A percentile compares a stretch with the other conserved stretches of the same genome.
Conservation (phyloP, 64 coral and sea anemone species). For the Montipora efflorescens region DNA sequence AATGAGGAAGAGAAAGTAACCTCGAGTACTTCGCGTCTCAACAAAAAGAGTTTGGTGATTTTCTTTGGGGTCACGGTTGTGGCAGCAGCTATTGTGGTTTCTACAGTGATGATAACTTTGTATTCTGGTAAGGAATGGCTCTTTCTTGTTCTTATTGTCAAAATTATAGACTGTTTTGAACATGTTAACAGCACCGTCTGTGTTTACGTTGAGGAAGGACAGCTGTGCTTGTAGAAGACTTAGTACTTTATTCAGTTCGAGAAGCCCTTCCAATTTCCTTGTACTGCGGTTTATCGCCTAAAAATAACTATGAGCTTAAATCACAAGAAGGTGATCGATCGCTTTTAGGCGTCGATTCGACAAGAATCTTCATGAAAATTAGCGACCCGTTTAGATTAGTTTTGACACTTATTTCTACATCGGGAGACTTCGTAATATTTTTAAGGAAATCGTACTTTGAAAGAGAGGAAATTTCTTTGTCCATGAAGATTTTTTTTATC, state of each 20-base stretch:
- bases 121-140: conserved; percentile 69
- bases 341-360: no score
- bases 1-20: not conserved
- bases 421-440: no score
- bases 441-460: not conserved
- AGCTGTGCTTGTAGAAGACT: not conserved
- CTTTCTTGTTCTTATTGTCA: not conserved
- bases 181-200: not conserved
- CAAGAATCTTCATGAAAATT: conserved; percentile 1
- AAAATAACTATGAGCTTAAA: not conserved
- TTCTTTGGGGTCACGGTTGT: conserved; percentile 69
- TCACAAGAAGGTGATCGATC: no score
- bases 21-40: conserved; percentile 1
- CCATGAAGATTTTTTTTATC: not conserved
- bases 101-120: conserved; percentile 56
- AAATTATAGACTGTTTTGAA: not conserved
- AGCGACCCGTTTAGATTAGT: not conserved
- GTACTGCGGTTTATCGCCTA: not conserved
- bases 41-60: conserved; percentile 56
- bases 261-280: not conserved
- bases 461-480: not conserved
- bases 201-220: not conserved
- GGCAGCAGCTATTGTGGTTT: conserved; percentile 51
- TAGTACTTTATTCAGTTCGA: not conserved
- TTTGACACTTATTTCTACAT: not conserved